Conservation (phyloP, 1,140 invertebrate species). For the Meteorus sp. region DNA sequence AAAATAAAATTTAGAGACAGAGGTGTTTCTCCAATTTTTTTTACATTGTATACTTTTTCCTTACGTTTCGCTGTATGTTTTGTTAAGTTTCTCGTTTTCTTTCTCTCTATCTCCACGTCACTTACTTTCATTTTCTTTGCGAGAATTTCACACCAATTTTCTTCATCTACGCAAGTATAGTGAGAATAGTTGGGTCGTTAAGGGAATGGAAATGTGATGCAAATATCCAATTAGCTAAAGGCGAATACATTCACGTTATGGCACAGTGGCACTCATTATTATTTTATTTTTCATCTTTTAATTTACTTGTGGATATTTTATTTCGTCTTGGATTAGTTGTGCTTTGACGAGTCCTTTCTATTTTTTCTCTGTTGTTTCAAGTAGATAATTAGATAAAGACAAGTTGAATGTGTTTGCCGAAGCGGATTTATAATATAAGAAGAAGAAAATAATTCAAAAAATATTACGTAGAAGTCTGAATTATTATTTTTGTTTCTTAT, state of each 20-base stretch:
- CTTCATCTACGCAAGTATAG: not conserved
- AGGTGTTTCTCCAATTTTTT: too few relatives aligned
- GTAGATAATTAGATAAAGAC: too few relatives aligned
- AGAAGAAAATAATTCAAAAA: too few relatives aligned
- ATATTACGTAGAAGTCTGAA: too few relatives aligned
- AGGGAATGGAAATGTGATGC: conserved; percentile 13
- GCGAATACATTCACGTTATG: not conserved
- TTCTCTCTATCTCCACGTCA: not conserved
- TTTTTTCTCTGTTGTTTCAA: too few relatives aligned
- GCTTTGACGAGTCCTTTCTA: too few relatives aligned
- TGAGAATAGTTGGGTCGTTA: not conserved
- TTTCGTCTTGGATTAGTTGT: too few relatives aligned
- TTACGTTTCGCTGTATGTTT: not conserved
- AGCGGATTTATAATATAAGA: too few relatives aligned
- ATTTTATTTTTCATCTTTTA: not conserved
- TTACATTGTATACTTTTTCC: too few relatives aligned
- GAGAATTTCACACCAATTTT: not conserved
- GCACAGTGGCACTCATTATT: not conserved
- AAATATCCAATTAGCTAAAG: conserved; percentile 14
- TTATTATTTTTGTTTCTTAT: too few relatives aligned
- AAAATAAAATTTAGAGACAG: too few relatives aligned
- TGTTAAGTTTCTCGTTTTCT: not conserved
- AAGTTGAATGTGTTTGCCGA: too few relatives aligned
- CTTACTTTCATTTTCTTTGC: not conserved
- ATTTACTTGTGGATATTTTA: not conserved